These are phyloP conservation scores for Actinopyga echinites DNA, from an alignment of 53 echinoderm and acorn worm species.

Conservation along the genomic window DNA sequence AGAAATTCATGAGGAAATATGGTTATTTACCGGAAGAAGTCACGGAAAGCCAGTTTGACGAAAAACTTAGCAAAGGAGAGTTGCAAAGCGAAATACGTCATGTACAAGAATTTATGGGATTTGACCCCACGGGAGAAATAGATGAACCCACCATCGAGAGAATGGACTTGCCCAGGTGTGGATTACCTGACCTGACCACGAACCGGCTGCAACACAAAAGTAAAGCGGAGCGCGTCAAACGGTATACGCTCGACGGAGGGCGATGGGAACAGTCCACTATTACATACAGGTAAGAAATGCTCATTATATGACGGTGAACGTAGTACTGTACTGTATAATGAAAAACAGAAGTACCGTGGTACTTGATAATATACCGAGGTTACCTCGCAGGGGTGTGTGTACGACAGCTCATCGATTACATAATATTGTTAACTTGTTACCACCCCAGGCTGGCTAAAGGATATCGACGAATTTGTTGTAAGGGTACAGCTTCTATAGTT, in stretches of 20 bases:
- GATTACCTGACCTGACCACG: conserved; percentile 74
- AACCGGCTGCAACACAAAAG: not conserved
- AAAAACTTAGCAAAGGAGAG: conserved; percentile 47
- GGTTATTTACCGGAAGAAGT: conserved; percentile 45
- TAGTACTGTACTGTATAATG: too few species aligned
- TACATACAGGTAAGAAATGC: conserved; percentile 63
- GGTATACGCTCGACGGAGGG: conserved; percentile 79
- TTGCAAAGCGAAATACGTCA: conserved; percentile 49
- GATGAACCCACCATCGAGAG: conserved; percentile 61
- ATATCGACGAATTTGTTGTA: too few species aligned
- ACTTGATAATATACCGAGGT: too few species aligned
- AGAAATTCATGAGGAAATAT: conserved; percentile 60
- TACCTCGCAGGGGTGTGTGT: too few species aligned
- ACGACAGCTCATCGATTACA: too few species aligned
- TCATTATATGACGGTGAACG: too few species aligned
- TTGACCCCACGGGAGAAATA: conserved; percentile 64
- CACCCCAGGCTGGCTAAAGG: too few species aligned
- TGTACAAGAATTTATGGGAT: conserved; percentile 64
- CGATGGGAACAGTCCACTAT: conserved; percentile 63
- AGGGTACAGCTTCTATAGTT: too few species aligned
- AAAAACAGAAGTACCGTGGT: too few species aligned
- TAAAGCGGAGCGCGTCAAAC: conserved; percentile 33
- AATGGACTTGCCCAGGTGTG: conserved; percentile 73
- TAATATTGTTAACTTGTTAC: too few species aligned
- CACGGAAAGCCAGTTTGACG: conserved; percentile 26